Percentiles rank a stretch among this genome's conserved stretches.
Evolutionary conservation across 1,140 invertebrate genomes (phyloP).

Genomic region (Antheraea mylitta): DNA sequence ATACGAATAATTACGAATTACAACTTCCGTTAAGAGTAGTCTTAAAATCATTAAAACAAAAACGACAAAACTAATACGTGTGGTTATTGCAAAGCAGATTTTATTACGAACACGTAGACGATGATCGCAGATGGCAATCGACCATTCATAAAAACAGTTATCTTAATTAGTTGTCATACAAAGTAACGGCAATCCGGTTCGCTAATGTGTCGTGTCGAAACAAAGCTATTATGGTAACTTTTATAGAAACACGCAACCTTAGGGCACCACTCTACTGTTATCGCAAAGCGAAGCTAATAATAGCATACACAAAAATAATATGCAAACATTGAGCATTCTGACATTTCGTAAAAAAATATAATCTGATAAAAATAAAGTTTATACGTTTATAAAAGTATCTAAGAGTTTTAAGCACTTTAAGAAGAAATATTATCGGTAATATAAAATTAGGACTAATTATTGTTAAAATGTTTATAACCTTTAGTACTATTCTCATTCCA

Average conservation of each 20-base stretch:
- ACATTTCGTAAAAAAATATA: no score
- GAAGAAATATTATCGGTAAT: no score
- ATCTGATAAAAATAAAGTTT: no score
- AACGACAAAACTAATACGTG: background rate
- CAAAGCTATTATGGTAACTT: constrained; percentile 33
- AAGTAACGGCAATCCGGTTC: constrained; percentile 24
- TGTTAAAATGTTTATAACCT: no score
- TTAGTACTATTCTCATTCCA: no score
- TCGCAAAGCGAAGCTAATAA: background rate
- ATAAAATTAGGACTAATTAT: no score
- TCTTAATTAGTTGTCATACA: constrained; percentile 18
- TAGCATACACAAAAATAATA: background rate
- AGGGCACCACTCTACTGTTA: background rate
- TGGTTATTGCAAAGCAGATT: background rate
- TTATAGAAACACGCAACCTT: constrained; percentile 16
- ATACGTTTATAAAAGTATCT: no score
- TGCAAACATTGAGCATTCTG: no score
- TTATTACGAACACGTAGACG: background rate
- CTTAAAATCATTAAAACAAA: background rate
- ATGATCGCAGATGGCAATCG: constrained; percentile 2
- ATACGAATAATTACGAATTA: background rate
- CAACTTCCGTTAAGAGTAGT: background rate
- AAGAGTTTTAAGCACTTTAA: no score
- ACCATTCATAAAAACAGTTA: constrained; percentile 3
- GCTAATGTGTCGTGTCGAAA: constrained; percentile 30